These are phyloP conservation scores for Podotricha telesiphe DNA, from an alignment of 2,888 invertebrate species.

Conservation along the genomic window DNA sequence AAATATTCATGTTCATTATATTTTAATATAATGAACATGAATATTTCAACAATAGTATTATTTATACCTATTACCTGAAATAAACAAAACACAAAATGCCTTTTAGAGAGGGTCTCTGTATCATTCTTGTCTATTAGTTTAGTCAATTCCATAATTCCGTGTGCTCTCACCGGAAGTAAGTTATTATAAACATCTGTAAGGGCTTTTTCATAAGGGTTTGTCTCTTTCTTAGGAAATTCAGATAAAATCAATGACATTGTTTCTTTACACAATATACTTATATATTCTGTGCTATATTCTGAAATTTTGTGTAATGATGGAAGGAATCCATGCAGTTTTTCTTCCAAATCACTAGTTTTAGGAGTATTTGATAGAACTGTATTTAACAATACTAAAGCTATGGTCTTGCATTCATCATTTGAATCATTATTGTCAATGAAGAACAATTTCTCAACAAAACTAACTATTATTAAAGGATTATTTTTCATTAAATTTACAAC, in stretches of 20 bases:
- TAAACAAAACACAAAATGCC: constrained; percentile 86
- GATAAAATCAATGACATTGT: constrained; percentile 60
- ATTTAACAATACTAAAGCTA: constrained; percentile 71
- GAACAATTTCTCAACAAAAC: constrained; percentile 72
- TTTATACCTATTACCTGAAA: constrained; percentile 85
- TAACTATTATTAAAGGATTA: constrained; percentile 70
- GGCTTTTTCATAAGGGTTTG: constrained; percentile 84
- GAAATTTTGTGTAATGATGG: constrained; percentile 60
- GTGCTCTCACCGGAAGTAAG: constrained; percentile 90
- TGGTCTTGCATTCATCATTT: constrained; percentile 70
- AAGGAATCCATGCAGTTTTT: constrained; percentile 58
- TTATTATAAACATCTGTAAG: constrained; percentile 87
- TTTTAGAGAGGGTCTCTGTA: constrained; percentile 85
- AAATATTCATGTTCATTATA: too few species aligned
- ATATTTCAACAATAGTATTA: not conserved
- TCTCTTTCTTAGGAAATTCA: constrained; percentile 50
- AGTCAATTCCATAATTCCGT: constrained; percentile 89
- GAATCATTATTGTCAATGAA: constrained; percentile 50
- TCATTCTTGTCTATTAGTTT: constrained; percentile 88
- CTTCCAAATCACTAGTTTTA: constrained; percentile 49
- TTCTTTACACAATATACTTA: constrained; percentile 67
- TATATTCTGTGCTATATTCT: constrained; percentile 53
- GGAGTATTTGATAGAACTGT: constrained; percentile 65
- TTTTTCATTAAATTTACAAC: constrained; percentile 70
- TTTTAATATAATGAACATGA: not conserved